A percentile compares a stretch with the other conserved stretches of the same genome.
phyloP scores from a whole-genome alignment of 2,113 vertebrate genomes.

The Ameiurus melas region DNA sequence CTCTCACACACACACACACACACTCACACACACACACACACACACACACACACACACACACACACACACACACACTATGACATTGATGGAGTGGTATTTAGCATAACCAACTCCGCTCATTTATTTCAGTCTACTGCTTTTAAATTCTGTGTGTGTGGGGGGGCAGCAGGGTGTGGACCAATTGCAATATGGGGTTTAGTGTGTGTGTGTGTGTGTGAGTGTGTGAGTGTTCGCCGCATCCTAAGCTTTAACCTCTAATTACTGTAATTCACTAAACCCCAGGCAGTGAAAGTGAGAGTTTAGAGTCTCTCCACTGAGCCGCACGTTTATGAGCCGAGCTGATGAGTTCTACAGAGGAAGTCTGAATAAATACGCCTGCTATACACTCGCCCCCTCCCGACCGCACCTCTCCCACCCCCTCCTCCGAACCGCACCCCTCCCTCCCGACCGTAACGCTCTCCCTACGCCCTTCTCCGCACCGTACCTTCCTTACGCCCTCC shows the following conservation, averaged over 20 bases:
- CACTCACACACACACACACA: conserved; percentile 33
- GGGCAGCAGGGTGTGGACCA: conserved; percentile 24
- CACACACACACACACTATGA: conserved; percentile 54
- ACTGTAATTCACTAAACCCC: conserved; percentile 23
- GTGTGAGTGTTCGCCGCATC: neutral
- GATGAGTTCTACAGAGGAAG: neutral
- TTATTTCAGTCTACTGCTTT: conserved; percentile 18
- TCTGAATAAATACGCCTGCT: neutral
- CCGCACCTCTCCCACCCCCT: too few relatives aligned
- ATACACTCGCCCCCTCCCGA: too few relatives aligned
- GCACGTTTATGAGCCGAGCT: neutral
- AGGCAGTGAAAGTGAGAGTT: conserved; percentile 28
- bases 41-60: conserved; percentile 29
- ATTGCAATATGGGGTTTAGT: conserved; percentile 16
- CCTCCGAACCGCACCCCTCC: too few relatives aligned
- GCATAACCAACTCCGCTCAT: neutral
- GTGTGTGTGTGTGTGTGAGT: conserved; percentile 48
- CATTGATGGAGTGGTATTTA: conserved; percentile 11
- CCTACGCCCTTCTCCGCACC: too few relatives aligned
- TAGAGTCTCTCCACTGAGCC: neutral
- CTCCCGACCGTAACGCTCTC: too few relatives aligned
- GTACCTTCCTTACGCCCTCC: too few relatives aligned
- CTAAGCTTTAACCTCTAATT: conserved; percentile 2
- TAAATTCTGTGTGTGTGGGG: conserved; percentile 36
- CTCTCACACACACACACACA: too few relatives aligned